These are phyloP conservation scores for Sapajus apella DNA, from an alignment of 2,113 vertebrate genomes.

Conservation along the genomic window DNA sequence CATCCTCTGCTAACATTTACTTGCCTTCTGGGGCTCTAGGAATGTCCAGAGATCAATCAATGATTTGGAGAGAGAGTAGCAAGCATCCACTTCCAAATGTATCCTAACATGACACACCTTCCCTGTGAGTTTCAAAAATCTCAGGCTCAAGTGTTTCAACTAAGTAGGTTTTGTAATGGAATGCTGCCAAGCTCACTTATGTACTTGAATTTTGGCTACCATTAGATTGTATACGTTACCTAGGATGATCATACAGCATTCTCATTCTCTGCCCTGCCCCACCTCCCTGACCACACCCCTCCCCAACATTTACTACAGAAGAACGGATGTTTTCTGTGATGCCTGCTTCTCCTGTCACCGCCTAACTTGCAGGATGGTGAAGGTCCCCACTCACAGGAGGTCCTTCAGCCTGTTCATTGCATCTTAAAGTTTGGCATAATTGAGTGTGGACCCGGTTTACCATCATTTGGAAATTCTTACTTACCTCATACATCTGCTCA, in stretches of 20 bases:
- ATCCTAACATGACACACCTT: neutral
- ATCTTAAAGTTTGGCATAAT: neutral
- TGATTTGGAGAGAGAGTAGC: neutral
- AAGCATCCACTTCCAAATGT: neutral
- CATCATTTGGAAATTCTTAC: neutral
- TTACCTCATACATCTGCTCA: conserved; percentile 40
- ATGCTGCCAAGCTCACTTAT: neutral
- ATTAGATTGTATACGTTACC: neutral
- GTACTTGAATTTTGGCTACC: neutral
- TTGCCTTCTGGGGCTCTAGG: neutral
- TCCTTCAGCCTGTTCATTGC: neutral
- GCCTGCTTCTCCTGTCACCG: neutral
- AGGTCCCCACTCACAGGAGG: neutral
- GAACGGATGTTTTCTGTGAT: neutral
- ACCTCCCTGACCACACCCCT: rapidly evolving
- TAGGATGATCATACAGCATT: rapidly evolving
- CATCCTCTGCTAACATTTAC: neutral
- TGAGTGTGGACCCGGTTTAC: rapidly evolving
- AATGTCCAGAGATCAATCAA: neutral
- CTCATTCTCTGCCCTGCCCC: neutral
- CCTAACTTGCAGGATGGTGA: neutral
- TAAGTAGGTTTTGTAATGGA: neutral
- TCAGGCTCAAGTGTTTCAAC: neutral
- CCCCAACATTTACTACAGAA: neutral
- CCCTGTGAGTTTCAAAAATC: neutral